A percentile compares a stretch with the other conserved stretches of the same genome.
Evolutionary conservation across 2,797 vertebrate species (phyloP).

Genomic region (Vultur gryphus): DNA sequence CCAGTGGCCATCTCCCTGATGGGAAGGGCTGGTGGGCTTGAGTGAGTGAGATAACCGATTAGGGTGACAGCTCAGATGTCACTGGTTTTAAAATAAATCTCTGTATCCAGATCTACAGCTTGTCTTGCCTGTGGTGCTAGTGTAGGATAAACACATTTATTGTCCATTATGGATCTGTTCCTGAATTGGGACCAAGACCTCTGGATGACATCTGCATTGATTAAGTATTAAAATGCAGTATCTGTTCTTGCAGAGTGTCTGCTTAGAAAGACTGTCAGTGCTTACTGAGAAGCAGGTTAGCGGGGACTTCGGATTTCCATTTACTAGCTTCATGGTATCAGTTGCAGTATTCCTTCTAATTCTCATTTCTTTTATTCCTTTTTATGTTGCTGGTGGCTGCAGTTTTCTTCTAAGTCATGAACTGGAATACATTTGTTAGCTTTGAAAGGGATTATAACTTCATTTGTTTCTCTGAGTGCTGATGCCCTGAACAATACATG

Average conservation of each 20-base stretch:
- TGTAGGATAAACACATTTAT: not conserved
- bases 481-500: no score
- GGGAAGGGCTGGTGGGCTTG: not conserved
- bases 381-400: not conserved
- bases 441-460: not conserved
- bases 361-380: not conserved
- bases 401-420: not conserved
- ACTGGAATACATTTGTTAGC: not conserved
- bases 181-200: rapidly evolving
- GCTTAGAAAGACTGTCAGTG: not conserved
- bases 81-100: not conserved
- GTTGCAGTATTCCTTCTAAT: not conserved
- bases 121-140: not conserved
- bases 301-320: not conserved
- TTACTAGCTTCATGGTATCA: not conserved
- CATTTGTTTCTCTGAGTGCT: not conserved
- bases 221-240: not conserved
- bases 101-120: not conserved
- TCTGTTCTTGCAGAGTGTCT: not conserved
- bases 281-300: not conserved
- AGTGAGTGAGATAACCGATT: rapidly evolving
- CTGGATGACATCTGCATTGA: not conserved
- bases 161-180: not conserved
- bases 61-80: not conserved
- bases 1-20: rapidly evolving